Conservation (phyloP, 2,797 vertebrate species). For the Falco berigora region DNA sequence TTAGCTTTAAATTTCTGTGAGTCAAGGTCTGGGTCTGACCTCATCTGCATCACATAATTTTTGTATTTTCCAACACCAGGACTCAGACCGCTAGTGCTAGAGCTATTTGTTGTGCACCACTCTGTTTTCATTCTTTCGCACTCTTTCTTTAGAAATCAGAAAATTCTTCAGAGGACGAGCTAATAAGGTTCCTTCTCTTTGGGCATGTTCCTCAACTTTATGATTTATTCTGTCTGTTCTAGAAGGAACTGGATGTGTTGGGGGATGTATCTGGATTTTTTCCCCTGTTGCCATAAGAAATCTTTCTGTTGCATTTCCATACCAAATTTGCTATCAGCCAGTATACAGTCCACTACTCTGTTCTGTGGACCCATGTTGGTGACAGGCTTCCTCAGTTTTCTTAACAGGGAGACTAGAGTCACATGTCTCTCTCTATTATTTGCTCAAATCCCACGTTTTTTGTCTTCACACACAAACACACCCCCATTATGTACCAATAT, state of each 20-base stretch:
- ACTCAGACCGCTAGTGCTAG: not conserved
- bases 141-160: not conserved
- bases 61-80: not conserved
- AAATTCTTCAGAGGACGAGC: not conserved
- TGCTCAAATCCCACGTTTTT: not conserved
- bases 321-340: not conserved
- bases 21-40: not conserved
- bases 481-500: not conserved
- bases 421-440: not conserved
- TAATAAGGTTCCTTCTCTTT: not conserved
- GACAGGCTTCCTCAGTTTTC: not conserved
- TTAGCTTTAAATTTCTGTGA: not conserved
- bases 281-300: not conserved
- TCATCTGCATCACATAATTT: not conserved
- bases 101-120: not conserved
- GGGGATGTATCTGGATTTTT: not conserved
- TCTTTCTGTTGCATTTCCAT: not conserved
- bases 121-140: not conserved
- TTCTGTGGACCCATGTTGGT: not conserved
- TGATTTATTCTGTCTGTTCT: not conserved
- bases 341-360: rapidly evolving
- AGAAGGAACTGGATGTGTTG: not conserved
- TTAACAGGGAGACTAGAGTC: not conserved
- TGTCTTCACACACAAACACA: not conserved
- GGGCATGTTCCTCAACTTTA: not conserved